Base-by-base conservation (phyloP, 2,113 vertebrate species). In the Gymnorhina tibicen region DNA sequence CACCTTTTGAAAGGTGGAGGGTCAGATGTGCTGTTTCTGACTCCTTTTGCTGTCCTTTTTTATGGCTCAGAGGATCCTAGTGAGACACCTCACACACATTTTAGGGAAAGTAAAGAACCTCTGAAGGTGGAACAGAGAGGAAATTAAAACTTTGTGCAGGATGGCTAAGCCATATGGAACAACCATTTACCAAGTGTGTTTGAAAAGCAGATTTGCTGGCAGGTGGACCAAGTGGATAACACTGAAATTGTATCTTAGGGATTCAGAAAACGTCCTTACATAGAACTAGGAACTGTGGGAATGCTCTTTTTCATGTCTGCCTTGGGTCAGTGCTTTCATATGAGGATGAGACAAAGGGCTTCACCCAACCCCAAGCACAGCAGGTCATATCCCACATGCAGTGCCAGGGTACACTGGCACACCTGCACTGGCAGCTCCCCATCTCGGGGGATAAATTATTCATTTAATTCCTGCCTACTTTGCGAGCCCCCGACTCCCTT, bases 361-460 rank as follows among this genome's bases (percentile, higher is more conserved):
- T 75, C 58, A 72, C n/a, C 44, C 69, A 56, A 5, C 13, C 20
- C 26, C 3, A 4, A 50, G 22, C 0, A 1, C 60, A 85, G 17
- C 18, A 59, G 35, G 20, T 33, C 1, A 0, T 9, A 24, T 20
- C 32, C 28, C 0, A 24, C 20, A 13, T 35, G 27, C 58, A 81
- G 52, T 0, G 1, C 35, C 6, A 1, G 35, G 49, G 22, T 6
- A 2, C 6, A 1, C 16, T 46, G 79, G 50, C 69, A 78, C 70
- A 56, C n/a, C 22, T 9, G 9, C 33, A 20, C 22, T n/a, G 75
- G n/a, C 69, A 87, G 88, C 64, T 78, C 24, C 78, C 24, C 10
- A 23, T 59, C 47, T 67, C 0, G 0, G 28, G 41, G 28, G 17
- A 73, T 47, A 76, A 64, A 79, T 39, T 28, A 60, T 13, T 50